Conservation (phyloP, 2,888 invertebrate genomes). For the Agrochola circellaris region DNA sequence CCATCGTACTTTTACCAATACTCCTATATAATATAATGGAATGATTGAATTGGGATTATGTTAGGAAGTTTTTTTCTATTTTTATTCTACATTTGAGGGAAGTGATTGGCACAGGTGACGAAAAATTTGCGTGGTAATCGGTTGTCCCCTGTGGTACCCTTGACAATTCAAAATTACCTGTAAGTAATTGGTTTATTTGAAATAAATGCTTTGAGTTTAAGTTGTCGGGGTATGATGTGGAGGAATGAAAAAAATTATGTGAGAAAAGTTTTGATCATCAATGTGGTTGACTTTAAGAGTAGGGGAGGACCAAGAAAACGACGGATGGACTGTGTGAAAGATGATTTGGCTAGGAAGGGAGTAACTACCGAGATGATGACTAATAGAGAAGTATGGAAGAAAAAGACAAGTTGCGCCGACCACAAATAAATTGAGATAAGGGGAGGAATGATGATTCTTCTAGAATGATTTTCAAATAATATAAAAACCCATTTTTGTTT, state of each 20-base stretch:
- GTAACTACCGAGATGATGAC: neutral
- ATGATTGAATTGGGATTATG: neutral
- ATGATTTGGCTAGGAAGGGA: neutral
- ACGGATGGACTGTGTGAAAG: neutral
- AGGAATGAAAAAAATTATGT: neutral
- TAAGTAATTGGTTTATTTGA: too few relatives aligned
- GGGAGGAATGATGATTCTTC: too few relatives aligned
- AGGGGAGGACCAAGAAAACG: neutral
- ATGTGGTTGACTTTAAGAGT: neutral
- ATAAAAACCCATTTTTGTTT: too few relatives aligned
- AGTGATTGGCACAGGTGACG: neutral
- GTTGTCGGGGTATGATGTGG: too few relatives aligned
- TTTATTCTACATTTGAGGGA: neutral
- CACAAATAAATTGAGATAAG: too few relatives aligned
- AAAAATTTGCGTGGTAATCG: neutral
- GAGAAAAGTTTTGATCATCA: neutral
- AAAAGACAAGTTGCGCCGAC: too few relatives aligned
- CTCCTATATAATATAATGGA: too few relatives aligned
- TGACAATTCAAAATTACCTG: too few relatives aligned
- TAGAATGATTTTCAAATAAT: too few relatives aligned
- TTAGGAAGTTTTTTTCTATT: neutral
- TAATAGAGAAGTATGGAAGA: neutral
- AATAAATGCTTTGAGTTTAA: too few relatives aligned
- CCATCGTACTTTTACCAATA: slow-evolving; percentile 1
- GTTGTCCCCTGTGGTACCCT: neutral